Conservation (phyloP, 2,797 vertebrate genomes). For the Dermochelys coriacea region DNA sequence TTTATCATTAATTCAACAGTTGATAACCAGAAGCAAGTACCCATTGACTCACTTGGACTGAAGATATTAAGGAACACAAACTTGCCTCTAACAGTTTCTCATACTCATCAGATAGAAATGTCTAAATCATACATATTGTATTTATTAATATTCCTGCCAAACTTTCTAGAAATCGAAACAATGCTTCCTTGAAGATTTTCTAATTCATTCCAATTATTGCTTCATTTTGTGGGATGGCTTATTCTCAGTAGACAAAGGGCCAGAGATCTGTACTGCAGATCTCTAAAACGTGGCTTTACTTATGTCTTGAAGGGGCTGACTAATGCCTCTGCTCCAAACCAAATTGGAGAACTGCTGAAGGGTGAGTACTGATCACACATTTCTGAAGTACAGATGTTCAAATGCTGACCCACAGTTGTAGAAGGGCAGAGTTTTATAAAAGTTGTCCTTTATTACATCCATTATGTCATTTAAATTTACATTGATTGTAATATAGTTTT, state of each 20-base stretch:
- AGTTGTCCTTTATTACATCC: neutral
- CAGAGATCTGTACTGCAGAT: neutral
- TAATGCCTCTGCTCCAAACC: neutral
- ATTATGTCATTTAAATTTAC: neutral
- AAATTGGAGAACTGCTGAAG: neutral
- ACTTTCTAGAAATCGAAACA: conserved; percentile 5
- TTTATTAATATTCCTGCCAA: neutral
- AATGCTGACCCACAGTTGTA: neutral
- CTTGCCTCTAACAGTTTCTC: neutral
- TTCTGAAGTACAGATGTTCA: neutral
- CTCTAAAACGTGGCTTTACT: neutral
- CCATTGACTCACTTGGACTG: neutral
- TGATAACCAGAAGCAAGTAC: neutral
- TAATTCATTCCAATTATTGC: neutral
- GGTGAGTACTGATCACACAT: neutral
- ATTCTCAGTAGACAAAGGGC: neutral
- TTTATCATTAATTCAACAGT: neutral
- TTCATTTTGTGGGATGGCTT: neutral
- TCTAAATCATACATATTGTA: neutral
- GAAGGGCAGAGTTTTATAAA: neutral
- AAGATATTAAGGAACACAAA: neutral
- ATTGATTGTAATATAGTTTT: neutral
- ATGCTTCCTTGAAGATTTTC: neutral
- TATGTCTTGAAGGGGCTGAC: neutral
- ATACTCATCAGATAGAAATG: neutral